These are phyloP conservation scores for Nephrotoma guestfalica DNA, from an alignment of 2,888 invertebrate species.

Conservation along the genomic window DNA sequence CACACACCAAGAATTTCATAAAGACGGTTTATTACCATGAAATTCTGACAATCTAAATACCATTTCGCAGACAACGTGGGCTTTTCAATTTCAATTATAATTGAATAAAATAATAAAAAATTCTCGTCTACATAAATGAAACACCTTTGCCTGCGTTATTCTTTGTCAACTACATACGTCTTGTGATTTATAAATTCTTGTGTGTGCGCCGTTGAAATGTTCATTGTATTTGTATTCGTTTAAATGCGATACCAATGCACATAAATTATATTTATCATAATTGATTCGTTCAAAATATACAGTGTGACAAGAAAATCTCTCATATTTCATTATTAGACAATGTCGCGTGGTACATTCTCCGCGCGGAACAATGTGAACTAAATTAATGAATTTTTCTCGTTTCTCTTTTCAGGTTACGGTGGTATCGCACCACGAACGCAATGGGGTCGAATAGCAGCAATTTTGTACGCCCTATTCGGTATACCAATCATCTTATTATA, in stretches of 20 bases:
- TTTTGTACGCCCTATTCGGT: slow-evolving; percentile 70
- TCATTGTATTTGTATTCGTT: no score
- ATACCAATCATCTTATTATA: slow-evolving; percentile 81
- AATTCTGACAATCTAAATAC: not conserved
- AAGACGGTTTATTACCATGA: not conserved
- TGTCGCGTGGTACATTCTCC: no score
- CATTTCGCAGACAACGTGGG: not conserved
- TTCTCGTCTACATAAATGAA: not conserved
- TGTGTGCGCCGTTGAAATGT: not conserved
- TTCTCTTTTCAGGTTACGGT: slow-evolving; percentile 55
- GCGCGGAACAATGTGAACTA: no score
- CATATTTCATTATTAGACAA: not conserved
- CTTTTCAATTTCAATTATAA: not conserved
- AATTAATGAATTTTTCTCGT: not conserved
- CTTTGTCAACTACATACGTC: not conserved
- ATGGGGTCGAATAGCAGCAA: slow-evolving; percentile 62
- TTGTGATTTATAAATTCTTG: not conserved
- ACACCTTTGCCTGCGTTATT: not conserved
- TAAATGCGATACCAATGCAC: no score
- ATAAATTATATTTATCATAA: not conserved
- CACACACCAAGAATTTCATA: no score
- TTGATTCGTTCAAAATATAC: not conserved
- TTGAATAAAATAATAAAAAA: not conserved
- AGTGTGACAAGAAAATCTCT: not conserved
- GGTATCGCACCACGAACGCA: slow-evolving; percentile 67